Base-by-base conservation (phyloP, 2,113 vertebrate genomes). In the Varanus komodoensis region DNA sequence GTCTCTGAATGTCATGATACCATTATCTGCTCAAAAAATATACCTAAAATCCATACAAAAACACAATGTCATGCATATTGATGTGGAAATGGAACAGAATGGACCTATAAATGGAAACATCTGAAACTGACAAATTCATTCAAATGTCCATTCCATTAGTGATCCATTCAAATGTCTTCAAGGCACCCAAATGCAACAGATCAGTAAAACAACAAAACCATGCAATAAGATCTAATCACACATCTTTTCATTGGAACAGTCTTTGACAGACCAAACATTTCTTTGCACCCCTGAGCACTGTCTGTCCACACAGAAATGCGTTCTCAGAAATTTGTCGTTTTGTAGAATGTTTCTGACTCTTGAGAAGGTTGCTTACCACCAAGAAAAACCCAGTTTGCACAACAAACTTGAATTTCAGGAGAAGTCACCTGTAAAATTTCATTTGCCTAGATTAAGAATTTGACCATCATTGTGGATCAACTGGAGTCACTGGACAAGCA, bases 401-500 rank as follows among this genome's bases (percentile, higher is more conserved):
- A 96, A 94, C 89, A 87, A 93, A 52, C 2, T 34, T 64, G 34
- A 78, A 25, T 75, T 74, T 93, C 94, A 94, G 90, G 88, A 89
- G 91, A 95, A 94, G 19, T 93, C 89, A 1, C 27, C 52, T 92
- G 50, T 91, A 71, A 85, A 90, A 93, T 93, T 95, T 38, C 84
- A 82, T 94, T 90, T n/a, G 21, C 79, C 93, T 93, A 98, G 97
- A 97, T 98, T 93, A 96, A 78, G 92, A 98, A 97, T 96, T 92
- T 98, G 95, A 97, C 95, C 87, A 86, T 97, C 86, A 71, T 97
- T 87, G 97, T 98, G 38, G 94, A 95, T 90, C 91, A 96, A 25
- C 88, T 98, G 0, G 97, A 98, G 87, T 96, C 94, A 0, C 81
- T 97, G 88, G 97, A 98, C 93, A 96, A 97, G 95, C 96, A 94